Evolutionary conservation across 2,113 vertebrate species (phyloP), one percentile per base, ranked within the genome.

Genomic region (Dasyurus viverrinus): DNA sequence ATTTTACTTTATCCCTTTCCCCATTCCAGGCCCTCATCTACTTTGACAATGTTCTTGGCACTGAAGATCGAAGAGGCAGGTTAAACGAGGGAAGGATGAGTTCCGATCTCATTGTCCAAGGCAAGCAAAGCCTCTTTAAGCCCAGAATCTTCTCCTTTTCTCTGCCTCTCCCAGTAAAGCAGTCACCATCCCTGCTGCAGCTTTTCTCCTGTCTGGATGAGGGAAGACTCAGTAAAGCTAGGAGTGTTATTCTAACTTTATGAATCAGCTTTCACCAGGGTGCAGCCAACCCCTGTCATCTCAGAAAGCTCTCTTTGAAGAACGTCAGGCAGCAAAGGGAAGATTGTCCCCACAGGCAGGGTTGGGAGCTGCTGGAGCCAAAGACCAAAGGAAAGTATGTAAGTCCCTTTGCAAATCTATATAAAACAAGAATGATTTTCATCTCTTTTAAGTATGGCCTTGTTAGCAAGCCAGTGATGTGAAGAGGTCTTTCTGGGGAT

Each of bases 261-360:
- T 52, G 36, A 57, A 50, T 93, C 89, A 90, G 93, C 27, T 47
- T 50, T 55, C 89, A 24, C 46, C 47, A 93, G 84, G 53, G 53
- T 90, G 92, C 93, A 48, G 53, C 53, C 23, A 47, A 57, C n/a
- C n/a, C 42, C 2, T 12, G 91, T 42, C 36, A 84, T 84, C 19
- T 84, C 68, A 84, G 68, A 84, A 84, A 84, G 68, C 36, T 84
- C 68, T 84, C 68, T 84, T 84, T 84, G 68, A 84, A 84, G 68
- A 84, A 84, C 68, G 0, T 84, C 36, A 84, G 68, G 68, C 68
- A 84, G 68, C 68, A 84, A 84, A 42, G 68, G 68, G n/a, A 84
- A 84, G 68, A 84, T 22, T 84, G 68, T 42, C 68, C 68, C 16
- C 68, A 84, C 16, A 84, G 68, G 42, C 68, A 84, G 68, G 68